These are phyloP conservation scores for Bubo bubo DNA, from an alignment of 2,113 vertebrate genomes.

Conservation along the genomic window DNA sequence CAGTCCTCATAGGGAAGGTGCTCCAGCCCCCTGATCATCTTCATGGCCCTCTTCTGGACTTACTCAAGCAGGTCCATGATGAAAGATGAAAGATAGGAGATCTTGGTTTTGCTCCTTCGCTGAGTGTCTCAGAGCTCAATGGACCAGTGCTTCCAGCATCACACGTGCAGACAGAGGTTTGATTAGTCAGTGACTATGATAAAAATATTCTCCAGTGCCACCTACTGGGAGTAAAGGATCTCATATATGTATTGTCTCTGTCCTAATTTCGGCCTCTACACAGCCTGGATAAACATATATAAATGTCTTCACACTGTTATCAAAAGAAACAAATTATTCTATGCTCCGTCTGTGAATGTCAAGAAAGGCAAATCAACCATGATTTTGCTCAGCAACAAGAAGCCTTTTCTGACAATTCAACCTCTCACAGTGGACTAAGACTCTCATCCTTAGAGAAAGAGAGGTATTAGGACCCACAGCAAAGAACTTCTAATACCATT, in stretches of 20 bases:
- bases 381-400: background rate
- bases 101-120: background rate
- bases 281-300: background rate
- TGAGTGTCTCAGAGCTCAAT: background rate
- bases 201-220: background rate
- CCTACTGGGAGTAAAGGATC: background rate
- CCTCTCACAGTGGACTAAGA: background rate
- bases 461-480: background rate
- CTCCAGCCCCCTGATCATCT: too few relatives aligned
- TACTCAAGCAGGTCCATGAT: too few relatives aligned
- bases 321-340: background rate
- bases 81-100: background rate
- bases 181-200: background rate
- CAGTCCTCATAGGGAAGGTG: too few relatives aligned
- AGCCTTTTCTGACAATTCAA: background rate
- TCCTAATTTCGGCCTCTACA: background rate
- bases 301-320: background rate
- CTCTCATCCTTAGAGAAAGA: background rate
- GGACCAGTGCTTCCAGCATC: background rate
- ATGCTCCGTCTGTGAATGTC: background rate
- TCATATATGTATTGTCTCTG: background rate
- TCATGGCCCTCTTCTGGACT: too few relatives aligned
- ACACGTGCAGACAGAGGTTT: background rate
- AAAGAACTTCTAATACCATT: background rate
- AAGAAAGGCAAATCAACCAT: background rate